Percentiles rank a stretch among this genome's conserved stretches.
Conservation (phyloP, 2,113 vertebrate species). For the Amphiprion ocellaris region DNA sequence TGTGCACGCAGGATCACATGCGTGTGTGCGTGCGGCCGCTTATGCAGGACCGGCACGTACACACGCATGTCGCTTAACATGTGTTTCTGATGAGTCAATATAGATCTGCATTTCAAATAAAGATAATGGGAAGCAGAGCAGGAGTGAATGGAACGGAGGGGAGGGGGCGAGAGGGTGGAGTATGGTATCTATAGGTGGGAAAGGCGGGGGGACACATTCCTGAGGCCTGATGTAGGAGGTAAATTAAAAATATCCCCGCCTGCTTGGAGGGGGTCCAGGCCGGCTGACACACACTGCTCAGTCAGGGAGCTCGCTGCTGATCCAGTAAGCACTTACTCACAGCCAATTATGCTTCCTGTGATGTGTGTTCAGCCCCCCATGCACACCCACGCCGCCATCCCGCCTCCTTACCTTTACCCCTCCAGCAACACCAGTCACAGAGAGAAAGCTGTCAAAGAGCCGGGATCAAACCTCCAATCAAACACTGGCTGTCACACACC, state of each 20-base stretch:
- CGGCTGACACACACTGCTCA: conserved; percentile 73
- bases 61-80: conserved; percentile 66
- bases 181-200: conserved; percentile 70
- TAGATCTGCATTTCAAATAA: conserved; percentile 85
- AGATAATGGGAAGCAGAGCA: conserved; percentile 82
- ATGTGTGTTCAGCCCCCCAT: conserved; percentile 64
- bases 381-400: not conserved
- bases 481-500: conserved; percentile 74
- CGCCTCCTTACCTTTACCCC: conserved; percentile 66
- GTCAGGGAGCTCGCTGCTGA: conserved; percentile 74
- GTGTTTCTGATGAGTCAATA: conserved; percentile 84
- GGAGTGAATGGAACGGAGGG: conserved; percentile 70
- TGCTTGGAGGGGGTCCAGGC: conserved; percentile 77
- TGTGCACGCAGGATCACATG: conserved; percentile 44
- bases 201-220: conserved; percentile 65
- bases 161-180: conserved; percentile 39
- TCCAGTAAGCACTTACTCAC: conserved; percentile 79
- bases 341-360: conserved; percentile 78
- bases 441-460: conserved; percentile 77
- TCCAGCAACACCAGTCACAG: conserved; percentile 55
- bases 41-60: conserved; percentile 24
- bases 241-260: conserved; percentile 82
- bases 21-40: conserved; percentile 33
- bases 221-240: conserved; percentile 78
- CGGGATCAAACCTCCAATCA: conserved; percentile 79